Base-by-base conservation (phyloP, 2,113 vertebrate species). In the Halichoerus grypus region DNA sequence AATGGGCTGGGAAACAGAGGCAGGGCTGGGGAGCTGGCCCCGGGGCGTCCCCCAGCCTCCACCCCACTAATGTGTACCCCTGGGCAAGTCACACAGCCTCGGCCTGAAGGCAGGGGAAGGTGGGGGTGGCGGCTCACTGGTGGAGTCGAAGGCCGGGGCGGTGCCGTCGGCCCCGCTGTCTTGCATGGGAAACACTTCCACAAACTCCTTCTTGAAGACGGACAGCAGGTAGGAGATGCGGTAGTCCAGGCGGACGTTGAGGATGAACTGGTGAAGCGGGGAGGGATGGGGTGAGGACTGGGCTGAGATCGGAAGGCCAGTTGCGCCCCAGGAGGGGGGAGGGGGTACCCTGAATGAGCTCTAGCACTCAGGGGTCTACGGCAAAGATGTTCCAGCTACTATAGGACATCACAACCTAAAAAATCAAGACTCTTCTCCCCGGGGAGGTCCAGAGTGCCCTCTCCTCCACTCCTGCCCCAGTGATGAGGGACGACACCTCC, bases 201-300 rank as follows among this genome's bases (percentile, higher is more conserved):
- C 99, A 98, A 99, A 99, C 98, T 99, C 99, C 98, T 99, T 99
- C 98, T 99, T 99, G 97, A 99, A 99, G 84, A 99, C 99, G 0
- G 99, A 99, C 31, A 99, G 99, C 97, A 99, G 98, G 98, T 99
- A 99, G 96, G 99, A 99, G 80, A 99, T 99, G 69, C 99, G 99
- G 98, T 99, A 99, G 98, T 99, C 99, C 98, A 99, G 98, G 5
- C 99, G 99, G 21, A 99, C 99, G 0, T 99, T 99, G 91, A 99
- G 99, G 98, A 99, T 99, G 98, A 99, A 99, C 99, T 99, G 98
- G 89, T 82, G 39, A 80, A 88, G 31, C 13, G 11, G 24, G 5
- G 5, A 97, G 83, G 83, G 97, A 12, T 76, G 13, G 55, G 49
- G 65, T 26, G 53, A 96, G 55, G 59, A 26, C 57, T 3, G 0